A percentile compares a stretch with the other conserved stretches of the same genome.
Evolutionary conservation across 2,113 vertebrate genomes (phyloP).

Genomic region (Mormyrus lacerda): DNA sequence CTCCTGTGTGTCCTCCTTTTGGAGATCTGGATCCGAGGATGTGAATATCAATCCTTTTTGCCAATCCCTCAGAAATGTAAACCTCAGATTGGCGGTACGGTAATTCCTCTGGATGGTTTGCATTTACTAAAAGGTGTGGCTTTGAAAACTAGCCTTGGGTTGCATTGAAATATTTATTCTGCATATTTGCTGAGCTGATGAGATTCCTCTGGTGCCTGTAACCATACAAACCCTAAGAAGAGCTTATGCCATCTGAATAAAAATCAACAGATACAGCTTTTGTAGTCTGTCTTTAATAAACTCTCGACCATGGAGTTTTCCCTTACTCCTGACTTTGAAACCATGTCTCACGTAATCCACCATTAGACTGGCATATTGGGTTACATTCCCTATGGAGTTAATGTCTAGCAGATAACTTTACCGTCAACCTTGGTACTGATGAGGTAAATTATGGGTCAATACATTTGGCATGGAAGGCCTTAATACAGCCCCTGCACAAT

Average conservation of each 20-base stretch:
- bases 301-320: not conserved
- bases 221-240: not conserved
- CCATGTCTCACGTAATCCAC: not conserved
- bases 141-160: not conserved
- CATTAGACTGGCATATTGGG: not conserved
- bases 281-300: too few species aligned
- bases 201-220: not conserved
- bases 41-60: not conserved
- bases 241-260: not conserved
- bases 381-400: not conserved
- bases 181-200: not conserved
- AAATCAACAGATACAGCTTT: too few species aligned
- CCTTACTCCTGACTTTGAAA: not conserved
- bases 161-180: not conserved
- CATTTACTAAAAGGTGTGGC: not conserved
- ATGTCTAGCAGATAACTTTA: not conserved
- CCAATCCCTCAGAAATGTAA: not conserved
- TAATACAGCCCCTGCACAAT: not conserved
- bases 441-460: not conserved
- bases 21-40: not conserved
- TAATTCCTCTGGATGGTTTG: not conserved
- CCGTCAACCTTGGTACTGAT: not conserved
- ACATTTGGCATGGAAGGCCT: not conserved
- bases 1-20: not conserved
- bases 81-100: not conserved